Evolutionary conservation across 2,797 vertebrate genomes (phyloP).

Genomic region (Eupleurogrammus muticus): DNA sequence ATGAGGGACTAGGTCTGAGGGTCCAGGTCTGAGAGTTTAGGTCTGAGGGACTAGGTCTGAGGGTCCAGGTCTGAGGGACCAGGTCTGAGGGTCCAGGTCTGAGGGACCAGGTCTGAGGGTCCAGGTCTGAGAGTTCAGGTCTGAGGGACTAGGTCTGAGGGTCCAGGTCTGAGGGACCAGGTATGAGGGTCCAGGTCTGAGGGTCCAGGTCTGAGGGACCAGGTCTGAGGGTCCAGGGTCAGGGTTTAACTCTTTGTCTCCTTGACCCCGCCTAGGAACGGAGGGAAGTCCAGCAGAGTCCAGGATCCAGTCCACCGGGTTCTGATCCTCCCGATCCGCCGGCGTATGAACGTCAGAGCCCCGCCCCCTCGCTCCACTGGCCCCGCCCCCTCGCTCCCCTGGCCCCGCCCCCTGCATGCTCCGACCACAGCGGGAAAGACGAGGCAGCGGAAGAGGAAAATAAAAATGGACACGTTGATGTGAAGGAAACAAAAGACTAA

Average conservation of each 20-base stretch:
- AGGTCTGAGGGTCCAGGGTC: neutral
- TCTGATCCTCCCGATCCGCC: conserved; percentile 64
- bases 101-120: conserved; percentile 67
- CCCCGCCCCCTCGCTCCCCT: conserved; percentile 30
- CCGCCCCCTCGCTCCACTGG: conserved; percentile 13
- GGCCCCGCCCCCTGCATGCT: conserved; percentile 67
- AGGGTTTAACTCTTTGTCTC: neutral
- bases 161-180: neutral
- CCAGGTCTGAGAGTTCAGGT: neutral
- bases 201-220: conserved; percentile 66
- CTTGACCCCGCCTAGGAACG: conserved; percentile 62
- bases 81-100: conserved; percentile 54
- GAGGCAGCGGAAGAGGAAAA: neutral
- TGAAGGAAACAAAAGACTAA: conserved; percentile 43
- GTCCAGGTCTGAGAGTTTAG: neutral
- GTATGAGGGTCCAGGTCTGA: conserved; percentile 50
- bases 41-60: too few relatives aligned
- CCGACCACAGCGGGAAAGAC: conserved; percentile 51
- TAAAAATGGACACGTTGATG: conserved; percentile 40
- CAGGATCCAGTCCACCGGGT: conserved; percentile 83
- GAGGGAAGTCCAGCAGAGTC: conserved; percentile 71
- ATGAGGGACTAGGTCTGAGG: too few relatives aligned
- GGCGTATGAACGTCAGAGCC: neutral
- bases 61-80: conserved; percentile 7
- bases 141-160: too few relatives aligned